Conservation (phyloP, 2,888 invertebrate genomes). For the Laothoe populi region DNA sequence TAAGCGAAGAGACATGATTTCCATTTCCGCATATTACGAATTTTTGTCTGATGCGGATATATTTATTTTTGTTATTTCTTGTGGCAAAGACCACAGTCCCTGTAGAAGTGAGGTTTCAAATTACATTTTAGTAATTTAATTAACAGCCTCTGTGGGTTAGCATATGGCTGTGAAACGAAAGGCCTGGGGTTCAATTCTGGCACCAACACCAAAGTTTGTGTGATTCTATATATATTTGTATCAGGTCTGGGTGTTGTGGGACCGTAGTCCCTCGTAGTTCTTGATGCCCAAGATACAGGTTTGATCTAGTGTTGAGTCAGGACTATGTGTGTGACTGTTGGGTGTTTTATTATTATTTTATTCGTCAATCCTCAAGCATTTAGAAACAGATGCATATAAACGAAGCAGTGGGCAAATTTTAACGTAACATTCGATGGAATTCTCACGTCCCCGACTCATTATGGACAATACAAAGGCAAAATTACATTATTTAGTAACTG, state of each 20-base stretch:
- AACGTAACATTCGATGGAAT: constrained; percentile 20
- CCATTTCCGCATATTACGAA: not conserved
- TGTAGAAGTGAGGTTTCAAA: not conserved
- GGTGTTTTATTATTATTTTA: no score
- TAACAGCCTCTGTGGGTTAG: no score
- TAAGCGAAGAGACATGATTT: not conserved
- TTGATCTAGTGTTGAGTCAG: no score
- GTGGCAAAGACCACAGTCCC: not conserved
- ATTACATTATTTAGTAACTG: constrained; percentile 54
- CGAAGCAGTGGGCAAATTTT: not conserved
- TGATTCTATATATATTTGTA: no score
- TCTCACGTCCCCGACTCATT: constrained; percentile 25
- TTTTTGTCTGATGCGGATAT: not conserved
- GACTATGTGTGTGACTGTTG: no score
- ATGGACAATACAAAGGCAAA: constrained; percentile 30
- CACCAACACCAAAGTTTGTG: no score
- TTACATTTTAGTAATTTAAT: no score
- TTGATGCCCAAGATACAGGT: no score
- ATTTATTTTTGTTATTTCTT: not conserved
- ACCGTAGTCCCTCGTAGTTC: no score
- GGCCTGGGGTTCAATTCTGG: no score
- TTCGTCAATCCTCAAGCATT: not conserved
- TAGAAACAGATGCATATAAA: not conserved
- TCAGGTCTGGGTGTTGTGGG: no score
- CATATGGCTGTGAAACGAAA: no score